A percentile compares a stretch with the other conserved stretches of the same genome.
Evolutionary conservation across 2,888 invertebrate genomes (phyloP).

Genomic region (Alentia gelatinosa): DNA sequence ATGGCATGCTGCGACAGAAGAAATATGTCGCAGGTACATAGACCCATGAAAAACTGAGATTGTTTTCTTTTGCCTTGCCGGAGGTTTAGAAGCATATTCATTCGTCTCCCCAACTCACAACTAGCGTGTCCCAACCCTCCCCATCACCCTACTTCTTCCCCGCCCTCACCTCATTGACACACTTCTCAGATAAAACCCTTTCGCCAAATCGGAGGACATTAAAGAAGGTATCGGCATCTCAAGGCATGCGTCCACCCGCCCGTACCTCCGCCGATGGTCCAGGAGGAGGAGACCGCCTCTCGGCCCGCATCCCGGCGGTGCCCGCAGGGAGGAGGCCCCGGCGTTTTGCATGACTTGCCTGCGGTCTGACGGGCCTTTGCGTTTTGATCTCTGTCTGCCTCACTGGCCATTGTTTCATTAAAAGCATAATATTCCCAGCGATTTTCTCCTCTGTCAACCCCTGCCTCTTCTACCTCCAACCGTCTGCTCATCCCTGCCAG

Average conservation of each 20-base stretch:
- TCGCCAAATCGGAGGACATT: background rate
- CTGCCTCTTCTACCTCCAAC: too few relatives aligned
- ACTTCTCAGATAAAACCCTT: background rate
- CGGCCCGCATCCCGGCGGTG: background rate
- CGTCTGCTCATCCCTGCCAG: background rate
- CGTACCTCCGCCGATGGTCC: background rate
- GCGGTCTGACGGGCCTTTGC: background rate
- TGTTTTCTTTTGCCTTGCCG: too few relatives aligned
- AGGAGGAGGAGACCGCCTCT: background rate
- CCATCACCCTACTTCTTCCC: background rate
- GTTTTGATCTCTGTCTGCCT: constrained; percentile 35
- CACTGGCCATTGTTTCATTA: constrained; percentile 40
- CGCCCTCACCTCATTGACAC: background rate
- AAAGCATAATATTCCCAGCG: constrained; percentile 21
- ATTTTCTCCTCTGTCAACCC: background rate
- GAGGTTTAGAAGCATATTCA: too few relatives aligned
- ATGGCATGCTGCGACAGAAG: too few relatives aligned
- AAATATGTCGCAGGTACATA: too few relatives aligned
- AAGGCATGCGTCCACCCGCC: background rate
- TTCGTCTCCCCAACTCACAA: too few relatives aligned
- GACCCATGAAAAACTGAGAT: too few relatives aligned
- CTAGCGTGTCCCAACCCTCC: background rate
- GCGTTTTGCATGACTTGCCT: background rate
- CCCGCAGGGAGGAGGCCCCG: background rate
- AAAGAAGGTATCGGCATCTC: constrained; percentile 8